Conservation (phyloP, 2,797 vertebrate species). For the Capromys pilorides region DNA sequence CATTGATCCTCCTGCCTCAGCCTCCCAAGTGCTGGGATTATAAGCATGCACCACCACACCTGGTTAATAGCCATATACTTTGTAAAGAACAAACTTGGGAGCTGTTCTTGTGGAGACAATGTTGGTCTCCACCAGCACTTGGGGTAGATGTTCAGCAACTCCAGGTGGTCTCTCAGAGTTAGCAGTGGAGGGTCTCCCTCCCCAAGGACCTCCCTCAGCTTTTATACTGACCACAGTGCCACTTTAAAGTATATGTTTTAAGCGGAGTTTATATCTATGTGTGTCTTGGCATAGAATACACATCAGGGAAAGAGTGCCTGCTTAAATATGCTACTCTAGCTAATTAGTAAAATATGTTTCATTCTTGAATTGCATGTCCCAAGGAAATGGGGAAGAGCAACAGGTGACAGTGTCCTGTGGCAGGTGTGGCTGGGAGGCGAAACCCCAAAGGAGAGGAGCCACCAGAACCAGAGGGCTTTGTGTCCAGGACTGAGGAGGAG, state of each 20-base stretch:
- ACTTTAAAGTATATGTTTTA: background rate
- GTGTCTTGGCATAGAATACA: background rate
- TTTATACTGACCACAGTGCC: fast-evolving
- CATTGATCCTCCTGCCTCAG: too few relatives aligned
- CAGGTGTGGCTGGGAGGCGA: background rate
- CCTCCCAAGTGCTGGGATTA: too few relatives aligned
- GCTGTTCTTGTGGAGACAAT: background rate
- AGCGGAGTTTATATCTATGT: background rate
- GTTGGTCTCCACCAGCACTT: background rate
- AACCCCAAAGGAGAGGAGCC: background rate
- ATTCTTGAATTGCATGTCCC: background rate
- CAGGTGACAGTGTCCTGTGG: background rate
- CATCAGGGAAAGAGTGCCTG: background rate
- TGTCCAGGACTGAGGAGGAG: background rate
- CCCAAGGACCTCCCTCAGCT: fast-evolving
- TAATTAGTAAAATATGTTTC: background rate
- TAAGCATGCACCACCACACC: too few relatives aligned
- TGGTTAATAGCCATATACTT: too few relatives aligned
- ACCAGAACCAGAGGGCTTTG: too few relatives aligned
- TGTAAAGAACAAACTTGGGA: background rate
- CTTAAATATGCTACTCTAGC: background rate
- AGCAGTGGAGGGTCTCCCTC: background rate
- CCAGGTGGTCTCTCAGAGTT: background rate
- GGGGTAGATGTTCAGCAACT: background rate
- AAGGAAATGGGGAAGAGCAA: background rate